A percentile compares a stretch with the other conserved stretches of the same genome.
Conservation (phyloP, 1,140 invertebrate species). For the Hypsibius dujardini region DNA sequence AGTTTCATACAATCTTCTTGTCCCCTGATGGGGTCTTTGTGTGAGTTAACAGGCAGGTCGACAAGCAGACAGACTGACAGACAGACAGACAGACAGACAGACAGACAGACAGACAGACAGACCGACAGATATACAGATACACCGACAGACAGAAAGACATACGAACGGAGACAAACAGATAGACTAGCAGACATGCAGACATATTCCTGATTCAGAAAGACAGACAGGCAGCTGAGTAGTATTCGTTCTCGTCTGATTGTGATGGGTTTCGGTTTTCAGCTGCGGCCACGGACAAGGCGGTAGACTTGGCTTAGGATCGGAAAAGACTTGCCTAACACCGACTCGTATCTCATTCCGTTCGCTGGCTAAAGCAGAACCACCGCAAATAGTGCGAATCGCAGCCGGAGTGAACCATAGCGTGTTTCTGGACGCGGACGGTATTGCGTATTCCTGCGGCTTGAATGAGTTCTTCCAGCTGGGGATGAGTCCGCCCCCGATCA, state of each 20-base stretch:
- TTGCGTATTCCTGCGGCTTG: conserved; percentile 45
- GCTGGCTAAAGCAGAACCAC: too few species aligned
- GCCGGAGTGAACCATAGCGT: conserved; percentile 46
- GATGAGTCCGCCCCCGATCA: conserved; percentile 36
- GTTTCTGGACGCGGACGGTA: conserved; percentile 41
- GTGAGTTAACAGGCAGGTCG: too few species aligned
- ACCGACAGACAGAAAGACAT: too few species aligned
- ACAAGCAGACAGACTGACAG: too few species aligned
- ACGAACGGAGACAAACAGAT: too few species aligned
- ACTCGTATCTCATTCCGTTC: conserved; percentile 33
- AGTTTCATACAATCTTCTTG: conserved; percentile 53
- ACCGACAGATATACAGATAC: too few species aligned
- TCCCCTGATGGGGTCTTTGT: conserved; percentile 32
- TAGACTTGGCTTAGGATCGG: conserved; percentile 44
- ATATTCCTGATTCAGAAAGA: too few species aligned
- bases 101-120: too few species aligned
- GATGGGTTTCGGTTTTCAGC: conserved; percentile 44
- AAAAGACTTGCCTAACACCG: conserved; percentile 41
- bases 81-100: too few species aligned
- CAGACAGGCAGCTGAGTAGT: too few species aligned
- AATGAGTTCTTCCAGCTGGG: conserved; percentile 48
- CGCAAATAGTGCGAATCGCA: conserved; percentile 30
- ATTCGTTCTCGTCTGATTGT: too few species aligned
- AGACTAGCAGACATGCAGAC: too few species aligned
- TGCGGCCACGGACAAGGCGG: conserved; percentile 56